Percentiles rank a stretch among this genome's conserved stretches.
These are phyloP conservation scores for Cheilosia impressa DNA, from an alignment of 2,888 invertebrate species.

Conservation along the genomic window DNA sequence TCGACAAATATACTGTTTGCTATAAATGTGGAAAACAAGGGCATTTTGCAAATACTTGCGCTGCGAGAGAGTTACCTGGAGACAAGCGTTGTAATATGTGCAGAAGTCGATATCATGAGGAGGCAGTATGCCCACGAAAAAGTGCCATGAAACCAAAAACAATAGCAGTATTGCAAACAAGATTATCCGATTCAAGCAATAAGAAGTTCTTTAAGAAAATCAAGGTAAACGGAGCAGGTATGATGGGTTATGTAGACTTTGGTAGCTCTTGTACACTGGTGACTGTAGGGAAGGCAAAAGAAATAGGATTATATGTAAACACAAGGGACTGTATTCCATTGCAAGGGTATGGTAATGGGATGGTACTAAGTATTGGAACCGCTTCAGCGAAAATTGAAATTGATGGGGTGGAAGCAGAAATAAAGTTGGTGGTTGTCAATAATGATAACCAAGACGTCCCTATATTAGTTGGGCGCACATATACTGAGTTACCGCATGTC, in stretches of 20 bases:
- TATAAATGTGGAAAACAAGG: too few species aligned
- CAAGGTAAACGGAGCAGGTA: too few species aligned
- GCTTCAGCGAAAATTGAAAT: neutral
- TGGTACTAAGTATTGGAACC: neutral
- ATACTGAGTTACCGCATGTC: too few species aligned
- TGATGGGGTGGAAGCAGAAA: too few species aligned
- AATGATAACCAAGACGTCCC: too few species aligned
- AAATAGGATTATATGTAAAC: neutral
- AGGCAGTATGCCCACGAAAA: neutral
- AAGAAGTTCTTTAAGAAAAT: too few species aligned
- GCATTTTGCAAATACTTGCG: conserved; percentile 39
- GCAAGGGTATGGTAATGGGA: conserved; percentile 14
- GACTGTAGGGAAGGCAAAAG: neutral
- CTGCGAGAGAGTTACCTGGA: conserved; percentile 17
- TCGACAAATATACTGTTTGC: conserved; percentile 23
- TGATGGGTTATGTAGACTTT: too few species aligned
- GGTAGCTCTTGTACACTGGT: too few species aligned
- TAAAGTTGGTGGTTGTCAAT: too few species aligned
- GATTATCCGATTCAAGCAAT: neutral
- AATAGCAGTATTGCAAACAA: neutral
- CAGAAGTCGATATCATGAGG: neutral
- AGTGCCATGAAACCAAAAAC: neutral
- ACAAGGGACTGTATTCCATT: conserved; percentile 10
- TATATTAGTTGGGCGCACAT: too few species aligned
- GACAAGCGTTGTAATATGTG: neutral